A percentile compares a stretch with the other conserved stretches of the same genome.
phyloP scores from a whole-genome alignment of 2,113 vertebrate genomes.

The Salvelinus alpinus region DNA sequence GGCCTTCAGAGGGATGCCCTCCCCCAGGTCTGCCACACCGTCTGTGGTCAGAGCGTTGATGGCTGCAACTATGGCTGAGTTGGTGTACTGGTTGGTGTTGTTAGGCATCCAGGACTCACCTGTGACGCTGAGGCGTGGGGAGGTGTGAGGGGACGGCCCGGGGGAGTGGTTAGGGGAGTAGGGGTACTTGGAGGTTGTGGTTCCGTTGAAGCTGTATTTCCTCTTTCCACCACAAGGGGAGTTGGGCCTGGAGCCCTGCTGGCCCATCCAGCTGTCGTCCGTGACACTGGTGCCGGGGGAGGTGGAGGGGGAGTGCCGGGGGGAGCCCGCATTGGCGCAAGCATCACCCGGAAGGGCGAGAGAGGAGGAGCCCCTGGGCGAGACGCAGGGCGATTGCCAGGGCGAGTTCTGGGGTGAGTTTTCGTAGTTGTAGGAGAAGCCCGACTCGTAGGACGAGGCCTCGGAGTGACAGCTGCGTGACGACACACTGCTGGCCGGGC shows the following conservation, averaged over 20 bases:
- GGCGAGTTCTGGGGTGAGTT: slow-evolving; percentile 94
- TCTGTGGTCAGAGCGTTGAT: slow-evolving; percentile 97
- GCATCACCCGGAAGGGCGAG: slow-evolving; percentile 66
- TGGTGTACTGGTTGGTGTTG: slow-evolving; percentile 94
- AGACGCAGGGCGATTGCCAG: slow-evolving; percentile 95
- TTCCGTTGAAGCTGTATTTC: slow-evolving; percentile 88
- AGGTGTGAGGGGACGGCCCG: slow-evolving; percentile 85
- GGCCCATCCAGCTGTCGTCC: slow-evolving; percentile 88
- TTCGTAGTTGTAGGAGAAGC: slow-evolving; percentile 88
- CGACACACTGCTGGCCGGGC: slow-evolving; percentile 94
- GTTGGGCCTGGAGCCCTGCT: slow-evolving; percentile 72
- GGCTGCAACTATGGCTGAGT: slow-evolving; percentile 93
- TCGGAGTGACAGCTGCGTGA: slow-evolving; percentile 96
- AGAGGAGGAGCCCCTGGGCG: slow-evolving; percentile 83
- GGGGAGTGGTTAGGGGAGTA: slow-evolving; percentile 88
- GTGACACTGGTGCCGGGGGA: slow-evolving; percentile 85
- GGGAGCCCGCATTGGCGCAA: slow-evolving; percentile 78
- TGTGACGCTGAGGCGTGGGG: slow-evolving; percentile 87
- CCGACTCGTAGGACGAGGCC: slow-evolving; percentile 93
- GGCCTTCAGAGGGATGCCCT: slow-evolving; percentile 90
- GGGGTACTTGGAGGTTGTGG: slow-evolving; percentile 68
- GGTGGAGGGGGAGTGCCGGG: slow-evolving; percentile 82
- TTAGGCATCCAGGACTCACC: slow-evolving; percentile 91
- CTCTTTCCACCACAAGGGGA: slow-evolving; percentile 93
- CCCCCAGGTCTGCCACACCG: slow-evolving; percentile 82